Base-by-base conservation (phyloP, 2,888 invertebrate genomes). In the Hyposoter didymator region DNA sequence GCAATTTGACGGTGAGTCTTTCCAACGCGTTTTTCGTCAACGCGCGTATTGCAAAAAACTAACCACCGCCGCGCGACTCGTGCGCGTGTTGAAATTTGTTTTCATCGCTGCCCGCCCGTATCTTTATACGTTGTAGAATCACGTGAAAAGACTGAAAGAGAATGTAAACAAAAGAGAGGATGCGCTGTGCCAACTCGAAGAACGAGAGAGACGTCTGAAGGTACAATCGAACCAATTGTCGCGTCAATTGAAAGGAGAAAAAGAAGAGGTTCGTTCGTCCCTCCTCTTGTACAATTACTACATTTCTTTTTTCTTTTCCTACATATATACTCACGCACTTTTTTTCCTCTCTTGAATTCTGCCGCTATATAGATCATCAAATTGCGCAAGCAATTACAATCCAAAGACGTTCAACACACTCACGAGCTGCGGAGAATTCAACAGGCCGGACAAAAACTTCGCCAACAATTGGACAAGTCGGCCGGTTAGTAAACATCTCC, bases 231-330 rank as follows among this genome's bases (percentile, higher is more conserved):
- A 87, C 6, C 74, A 49, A 55, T 79, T 88, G 39, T 88, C 85
- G 35, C 90, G 89, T 28, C 88, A 90, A 52, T 75, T 89, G 2
- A 91, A 91, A 66, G 87, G 84, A 3, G 89, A 89, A 79, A 91
- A 86, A 70, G 90, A 91, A 6, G 90, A 91, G 89, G 91, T 90
- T 87, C 64, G 76, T n/a, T n/a, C n/a, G n/a, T n/a, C n/a, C n/a
- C n/a, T n/a, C n/a, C n/a, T n/a, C n/a, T n/a, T n/a, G n/a, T n/a
- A n/a, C n/a, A n/a, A n/a, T n/a, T n/a, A n/a, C n/a, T n/a, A n/a
- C n/a, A n/a, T n/a, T n/a, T n/a, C n/a, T n/a, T n/a, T n/a, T n/a
- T n/a, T n/a, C n/a, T n/a, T n/a, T n/a, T n/a, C n/a, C n/a, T n/a
- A n/a, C n/a, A n/a, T n/a, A n/a, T n/a, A n/a, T n/a, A n/a, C n/a